Evolutionary conservation across 2,888 invertebrate genomes (phyloP), one percentile per base, ranked within the genome.

Genomic region (Agapostemon virescens): DNA sequence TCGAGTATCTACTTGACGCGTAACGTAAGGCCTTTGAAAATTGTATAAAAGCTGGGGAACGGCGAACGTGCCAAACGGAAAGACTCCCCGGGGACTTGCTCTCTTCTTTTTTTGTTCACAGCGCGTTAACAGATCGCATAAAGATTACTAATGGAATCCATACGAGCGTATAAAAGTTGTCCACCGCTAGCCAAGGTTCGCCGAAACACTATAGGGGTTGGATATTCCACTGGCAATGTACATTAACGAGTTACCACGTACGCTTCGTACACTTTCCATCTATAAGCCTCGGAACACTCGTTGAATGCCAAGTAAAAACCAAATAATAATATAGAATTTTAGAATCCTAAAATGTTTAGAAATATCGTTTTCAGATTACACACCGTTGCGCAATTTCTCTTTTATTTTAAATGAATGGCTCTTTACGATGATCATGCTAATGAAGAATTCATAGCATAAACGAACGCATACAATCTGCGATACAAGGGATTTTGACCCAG

Each of bases 111-210:
- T 61, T 61, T 79, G 73, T 81, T 78, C 77, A 67, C 80, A 72
- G 75, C 70, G 75, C 85, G 82, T 85, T 86, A 86, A 84, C 86
- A 79, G 86, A 86, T 86, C 86, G 84, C 86, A 82, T 86, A 86
- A 85, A 85, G 86, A 86, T 86, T 85, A 85, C 86, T 84, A 85
- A 86, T 86, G 86, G 86, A 85, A 84, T 86, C 79, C 84, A 74
- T 83, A 85, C 83, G 83, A 82, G 79, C 75, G 84, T 80, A 76
- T 84, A 81, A 85, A 84, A 81, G 84, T 79, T 79, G 79, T 61
- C 45, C 64, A 38, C 45, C 63, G 64, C 74, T 66, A 49, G 68
- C 71, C 17, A 36, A 36, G 49, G 64, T 63, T 74, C 15, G 17
- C 40, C 13, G 67, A 49, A 38, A 66, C 30, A 30, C 40, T 49